Base-by-base conservation (phyloP, 92 coral and sea anemone genomes). In the Porites lobata region DNA sequence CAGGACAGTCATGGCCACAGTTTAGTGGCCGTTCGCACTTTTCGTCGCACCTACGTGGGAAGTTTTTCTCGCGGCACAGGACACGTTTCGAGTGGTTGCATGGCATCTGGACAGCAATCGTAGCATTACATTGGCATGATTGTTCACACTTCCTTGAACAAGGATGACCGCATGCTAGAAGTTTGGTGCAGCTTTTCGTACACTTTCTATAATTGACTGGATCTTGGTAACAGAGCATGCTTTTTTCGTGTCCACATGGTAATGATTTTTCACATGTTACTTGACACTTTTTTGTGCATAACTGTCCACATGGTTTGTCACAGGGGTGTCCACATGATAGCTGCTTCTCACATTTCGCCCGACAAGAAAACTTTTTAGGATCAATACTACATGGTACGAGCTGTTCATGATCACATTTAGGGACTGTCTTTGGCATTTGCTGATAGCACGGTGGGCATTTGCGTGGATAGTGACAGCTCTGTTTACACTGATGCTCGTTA, bases 81-180 rank as follows among this genome's bases (percentile, higher is more conserved):
- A 82, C 19, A n/a, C n/a, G 15, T 56, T 1, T 54, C 52, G 56
- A 12, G 20, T 82, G 86, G 6, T 38, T 59, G 14, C 86, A 82
- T 8, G 53, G 12, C 14, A 82, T 38, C 19, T 15, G 1, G 9
- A 70, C 54, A 1, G 32, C 56, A 69, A 82, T 26, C 32, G 29
- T 2, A 15, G 69, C 18, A 57, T n/a, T 72, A 4, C 86, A 82
- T n/a, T 58, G 43, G 59, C 86, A 82, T 1, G 1, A 9, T 8
- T 73, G 19, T 54, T 1, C 90, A 57, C 98, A 94, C 50, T 21
- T 78, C 82, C 78, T 77, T 17, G 88, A 61, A 77, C 98, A 94
- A 51, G 59, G 84, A 63, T 94, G 98, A 12, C 98, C 94, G 73
- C 98, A 94, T 8, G 57, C 66, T 50, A 92, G 65, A 64, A 70